Percentiles rank a stretch among this genome's conserved stretches.
phyloP scores from a whole-genome alignment of 2,888 invertebrate species.

The Megastigmus dorsalis region DNA sequence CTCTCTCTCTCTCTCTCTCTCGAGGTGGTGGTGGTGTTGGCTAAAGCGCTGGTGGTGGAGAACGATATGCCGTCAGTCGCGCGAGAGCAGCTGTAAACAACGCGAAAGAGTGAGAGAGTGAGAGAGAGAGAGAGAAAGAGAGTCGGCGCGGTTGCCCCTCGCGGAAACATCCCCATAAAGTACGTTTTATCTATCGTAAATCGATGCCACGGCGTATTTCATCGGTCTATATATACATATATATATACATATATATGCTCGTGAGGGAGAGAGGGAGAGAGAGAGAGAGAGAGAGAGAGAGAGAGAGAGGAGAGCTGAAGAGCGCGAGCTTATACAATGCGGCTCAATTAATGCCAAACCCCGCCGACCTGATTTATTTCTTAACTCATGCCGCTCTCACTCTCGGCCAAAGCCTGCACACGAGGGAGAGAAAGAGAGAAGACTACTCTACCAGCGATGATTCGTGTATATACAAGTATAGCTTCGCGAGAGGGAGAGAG shows the following conservation, averaged over 20 bases:
- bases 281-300: slow-evolving; percentile 21
- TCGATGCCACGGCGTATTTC: slow-evolving; percentile 72
- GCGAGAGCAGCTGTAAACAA: slow-evolving; percentile 67
- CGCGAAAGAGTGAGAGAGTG: slow-evolving; percentile 49
- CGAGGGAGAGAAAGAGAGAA: not conserved
- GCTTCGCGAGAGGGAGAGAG: not conserved
- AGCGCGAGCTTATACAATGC: slow-evolving; percentile 68
- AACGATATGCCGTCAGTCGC: slow-evolving; percentile 51
- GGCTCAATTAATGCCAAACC: slow-evolving; percentile 73
- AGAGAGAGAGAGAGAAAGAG: not conserved
- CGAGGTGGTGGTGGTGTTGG: slow-evolving; percentile 29
- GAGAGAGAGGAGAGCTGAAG: slow-evolving; percentile 9
- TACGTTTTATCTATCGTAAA: slow-evolving; percentile 74
- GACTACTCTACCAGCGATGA: not conserved
- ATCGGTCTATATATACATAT: slow-evolving; percentile 56
- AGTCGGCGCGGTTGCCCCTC: slow-evolving; percentile 66
- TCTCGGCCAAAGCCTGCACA: not conserved
- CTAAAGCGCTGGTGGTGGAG: not conserved
- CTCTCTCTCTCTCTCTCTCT: slow-evolving; percentile 27
- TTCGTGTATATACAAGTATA: not conserved
- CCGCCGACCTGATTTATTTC: slow-evolving; percentile 72
- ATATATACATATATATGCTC: not conserved
- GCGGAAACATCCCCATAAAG: slow-evolving; percentile 73
- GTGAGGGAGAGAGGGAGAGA: too few relatives aligned
- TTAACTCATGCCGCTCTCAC: slow-evolving; percentile 63